Conservation (phyloP, 1,140 invertebrate species). For the Trichogramma pretiosum region DNA sequence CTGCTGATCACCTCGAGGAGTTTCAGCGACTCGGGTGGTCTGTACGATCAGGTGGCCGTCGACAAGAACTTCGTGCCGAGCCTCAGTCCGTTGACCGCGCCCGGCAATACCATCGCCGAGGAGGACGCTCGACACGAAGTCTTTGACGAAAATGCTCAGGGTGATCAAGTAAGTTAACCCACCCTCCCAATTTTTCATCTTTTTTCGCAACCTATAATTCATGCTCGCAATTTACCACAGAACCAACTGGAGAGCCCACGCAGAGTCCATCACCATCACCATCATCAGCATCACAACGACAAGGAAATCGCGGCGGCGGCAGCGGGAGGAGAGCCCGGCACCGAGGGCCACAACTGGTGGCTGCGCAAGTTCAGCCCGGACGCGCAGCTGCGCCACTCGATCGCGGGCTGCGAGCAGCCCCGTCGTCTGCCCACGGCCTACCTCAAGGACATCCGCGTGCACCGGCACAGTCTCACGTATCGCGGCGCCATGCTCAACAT, state of each 20-base stretch:
- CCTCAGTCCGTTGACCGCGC: slow-evolving; percentile 22
- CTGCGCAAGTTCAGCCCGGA: slow-evolving; percentile 41
- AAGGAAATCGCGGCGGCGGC: slow-evolving; percentile 23
- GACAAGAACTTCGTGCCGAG: slow-evolving; percentile 22
- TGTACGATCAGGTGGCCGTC: slow-evolving; percentile 32
- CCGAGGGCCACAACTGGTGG: slow-evolving; percentile 42
- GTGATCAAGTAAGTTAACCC: too few relatives aligned
- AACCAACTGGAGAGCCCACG: background rate
- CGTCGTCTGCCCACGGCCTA: slow-evolving; percentile 52
- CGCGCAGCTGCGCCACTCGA: slow-evolving; percentile 35
- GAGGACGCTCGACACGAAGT: too few relatives aligned
- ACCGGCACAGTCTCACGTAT: slow-evolving; percentile 70
- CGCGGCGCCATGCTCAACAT: slow-evolving; percentile 80
- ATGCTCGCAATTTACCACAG: too few relatives aligned
- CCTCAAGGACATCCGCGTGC: slow-evolving; percentile 60
- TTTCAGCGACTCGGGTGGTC: slow-evolving; percentile 57
- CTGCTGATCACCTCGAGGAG: slow-evolving; percentile 60
- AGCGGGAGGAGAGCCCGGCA: slow-evolving; percentile 21
- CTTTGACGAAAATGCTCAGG: too few relatives aligned
- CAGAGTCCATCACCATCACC: background rate
- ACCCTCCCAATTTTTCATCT: too few relatives aligned
- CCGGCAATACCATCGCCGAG: slow-evolving; percentile 17
- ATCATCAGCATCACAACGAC: slow-evolving; percentile 6
- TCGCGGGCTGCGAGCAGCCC: slow-evolving; percentile 37
- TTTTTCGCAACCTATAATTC: too few relatives aligned